Conservation (phyloP, 2,888 invertebrate species). For the Ochropleura leucogaster region DNA sequence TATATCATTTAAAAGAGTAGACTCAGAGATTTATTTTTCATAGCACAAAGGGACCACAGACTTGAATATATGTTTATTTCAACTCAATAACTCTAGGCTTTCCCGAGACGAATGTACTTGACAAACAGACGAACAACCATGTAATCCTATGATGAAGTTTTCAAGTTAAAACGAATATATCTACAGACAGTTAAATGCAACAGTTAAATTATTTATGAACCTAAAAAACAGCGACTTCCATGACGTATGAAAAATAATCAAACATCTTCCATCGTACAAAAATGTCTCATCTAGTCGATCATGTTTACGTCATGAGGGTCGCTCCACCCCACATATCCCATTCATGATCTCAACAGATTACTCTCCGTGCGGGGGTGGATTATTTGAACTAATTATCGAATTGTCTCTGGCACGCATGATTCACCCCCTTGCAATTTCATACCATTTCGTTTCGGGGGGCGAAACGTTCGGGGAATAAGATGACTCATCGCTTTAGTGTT, state of each 20-base stretch:
- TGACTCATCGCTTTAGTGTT: conserved; percentile 70
- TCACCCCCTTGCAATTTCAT: conserved; percentile 72
- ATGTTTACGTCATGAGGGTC: conserved; percentile 56
- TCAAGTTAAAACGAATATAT: too few species aligned
- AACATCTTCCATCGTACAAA: background rate
- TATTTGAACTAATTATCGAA: conserved; percentile 77
- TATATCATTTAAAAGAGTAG: too few species aligned
- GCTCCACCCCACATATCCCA: conserved; percentile 61
- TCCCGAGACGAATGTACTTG: too few species aligned
- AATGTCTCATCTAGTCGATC: conserved; percentile 42
- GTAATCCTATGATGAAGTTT: too few species aligned
- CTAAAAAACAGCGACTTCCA: background rate
- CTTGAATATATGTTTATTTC: too few species aligned
- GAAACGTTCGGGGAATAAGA: conserved; percentile 45
- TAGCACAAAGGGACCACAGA: too few species aligned
- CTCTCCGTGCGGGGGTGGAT: conserved; percentile 63
- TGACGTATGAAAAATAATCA: background rate
- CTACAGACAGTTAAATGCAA: background rate
- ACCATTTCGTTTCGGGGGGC: conserved; percentile 64
- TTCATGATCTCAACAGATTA: conserved; percentile 67
- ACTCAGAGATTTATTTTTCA: too few species aligned
- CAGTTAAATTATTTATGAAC: background rate
- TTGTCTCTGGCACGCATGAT: conserved; percentile 70
- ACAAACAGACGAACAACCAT: too few species aligned
- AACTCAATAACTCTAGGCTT: too few species aligned